phyloP scores from a whole-genome alignment of 2,113 vertebrate species.

The Heterotilapia buettikoferi region DNA sequence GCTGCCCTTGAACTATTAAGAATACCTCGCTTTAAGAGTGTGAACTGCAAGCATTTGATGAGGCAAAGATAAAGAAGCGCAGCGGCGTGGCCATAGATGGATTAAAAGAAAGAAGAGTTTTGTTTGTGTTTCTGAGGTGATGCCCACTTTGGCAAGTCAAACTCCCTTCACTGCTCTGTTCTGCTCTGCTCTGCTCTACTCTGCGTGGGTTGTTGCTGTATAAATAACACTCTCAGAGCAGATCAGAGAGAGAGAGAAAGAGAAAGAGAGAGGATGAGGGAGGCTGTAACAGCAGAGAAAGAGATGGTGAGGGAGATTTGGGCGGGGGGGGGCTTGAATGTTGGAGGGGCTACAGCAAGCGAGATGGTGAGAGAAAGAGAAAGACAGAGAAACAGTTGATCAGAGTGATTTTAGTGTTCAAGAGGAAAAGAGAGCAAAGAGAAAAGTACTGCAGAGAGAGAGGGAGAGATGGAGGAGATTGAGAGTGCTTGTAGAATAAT shows the following conservation, averaged over 20 bases:
- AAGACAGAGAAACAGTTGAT: slow-evolving; percentile 37
- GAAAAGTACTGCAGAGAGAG: not conserved
- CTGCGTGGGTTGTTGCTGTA: slow-evolving; percentile 69
- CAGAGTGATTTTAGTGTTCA: slow-evolving; percentile 41
- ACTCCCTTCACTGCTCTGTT: slow-evolving; percentile 54
- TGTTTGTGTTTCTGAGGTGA: slow-evolving; percentile 61
- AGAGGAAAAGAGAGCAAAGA: slow-evolving; percentile 12
- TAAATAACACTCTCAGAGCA: slow-evolving; percentile 69
- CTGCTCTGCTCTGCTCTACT: slow-evolving; percentile 49
- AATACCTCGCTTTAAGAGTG: not conserved
- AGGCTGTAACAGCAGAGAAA: slow-evolving; percentile 7
- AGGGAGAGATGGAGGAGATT: not conserved
- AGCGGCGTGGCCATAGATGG: slow-evolving; percentile 4
- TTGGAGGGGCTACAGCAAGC: not conserved
- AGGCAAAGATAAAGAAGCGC: slow-evolving; percentile 10
- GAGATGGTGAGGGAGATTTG: slow-evolving; percentile 2
- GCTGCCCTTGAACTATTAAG: slow-evolving; percentile 20
- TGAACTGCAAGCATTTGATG: not conserved
- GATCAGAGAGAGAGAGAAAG: slow-evolving; percentile 48
- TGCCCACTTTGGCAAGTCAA: slow-evolving; percentile 66
- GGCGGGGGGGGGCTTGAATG: not conserved
- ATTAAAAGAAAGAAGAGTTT: slow-evolving; percentile 28
- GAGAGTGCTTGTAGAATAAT: slow-evolving; percentile 47
- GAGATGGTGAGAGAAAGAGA: not conserved
- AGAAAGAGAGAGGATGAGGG: slow-evolving; percentile 19